Base-by-base conservation (phyloP, 2,113 vertebrate genomes). In the Trichechus manatus region DNA sequence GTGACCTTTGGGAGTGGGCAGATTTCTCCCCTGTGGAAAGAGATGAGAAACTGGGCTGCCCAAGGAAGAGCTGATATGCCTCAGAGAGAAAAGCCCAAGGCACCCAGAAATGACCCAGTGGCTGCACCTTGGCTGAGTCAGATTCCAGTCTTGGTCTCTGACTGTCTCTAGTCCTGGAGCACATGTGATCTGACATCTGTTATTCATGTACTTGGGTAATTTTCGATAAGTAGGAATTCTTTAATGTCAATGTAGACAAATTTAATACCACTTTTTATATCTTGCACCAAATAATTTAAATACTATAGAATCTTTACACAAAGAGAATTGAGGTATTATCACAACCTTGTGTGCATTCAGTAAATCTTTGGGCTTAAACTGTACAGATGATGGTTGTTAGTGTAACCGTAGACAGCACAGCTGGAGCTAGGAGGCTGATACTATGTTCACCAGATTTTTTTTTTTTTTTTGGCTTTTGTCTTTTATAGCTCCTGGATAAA, bases 401-500 rank as follows among this genome's bases (percentile, higher is more conserved):
- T 59, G 14, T 94, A 92, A 86, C 14, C 89, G 33, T 87, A 85
- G 68, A 91, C 15, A 66, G 63, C 59, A 50, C 44, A 96, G 64
- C 87, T 96, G 75, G 56, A 96, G 13, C 11, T 68, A 25, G 42
- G n/a, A 88, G 36, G 17, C 36, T 97, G 61, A 93, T 78, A 93
- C 94, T 89, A 95, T 87, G 53, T 63, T 93, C 77, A 85, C 75
- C 75, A 91, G 66, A 81, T 33, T 93, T 3, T 70, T 68, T n/a
- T n/a, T 79, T 80, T 14, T 91, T 91, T 93, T 87, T 27, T 39
- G 89, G 1, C 31, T 70, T 72, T 47, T 74, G 31, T 82, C 39
- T 93, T 95, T 92, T 75, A 84, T 81, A 85, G 13, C 70, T 79
- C 20, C 89, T 96, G 83, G 91, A 63, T 56, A 81, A 95, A 42